Base-by-base conservation (phyloP, 2,888 invertebrate genomes). In the Selenia dentaria region DNA sequence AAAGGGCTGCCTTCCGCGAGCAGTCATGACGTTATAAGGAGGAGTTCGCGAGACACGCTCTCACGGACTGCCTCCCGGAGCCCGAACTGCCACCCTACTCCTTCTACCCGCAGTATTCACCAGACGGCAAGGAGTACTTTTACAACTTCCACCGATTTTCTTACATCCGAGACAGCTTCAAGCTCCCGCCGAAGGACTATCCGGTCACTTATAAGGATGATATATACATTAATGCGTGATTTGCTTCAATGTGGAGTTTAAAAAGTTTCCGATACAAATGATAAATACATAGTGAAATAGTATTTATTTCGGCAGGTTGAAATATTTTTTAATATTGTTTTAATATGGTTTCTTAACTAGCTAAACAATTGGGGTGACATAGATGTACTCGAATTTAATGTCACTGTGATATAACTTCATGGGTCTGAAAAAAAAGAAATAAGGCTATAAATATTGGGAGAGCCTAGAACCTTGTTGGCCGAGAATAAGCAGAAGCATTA, bases 11-110 rank as follows among this genome's bases (percentile, higher is more conserved):
- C 2, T 94, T 93, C 70, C 92, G 93, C 63, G 94, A 94, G 61
- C 94, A 94, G 48, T 94, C 94, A 92, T 95, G 92, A 93, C 88
- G 87, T 74, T 90, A 89, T 51, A 87, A 91, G 59, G 79, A 90
- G 79, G 89, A 91, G 85, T 90, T 90, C 74, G 83, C 88, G 32
- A 79, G 74, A 53, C 81, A 84, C 54, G 90, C 87, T 5, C 81
- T 90, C 25, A 78, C 87, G 58, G 85, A 85, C 82, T 86, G 87
- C 73, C 67, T 79, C 25, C 64, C 80, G 0, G 83, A 86, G 32
- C 43, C 79, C 5, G 81, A 85, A 44, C 74, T 88, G 22, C 85
- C 89, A 0, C 64, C 80, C 1, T 89, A 89, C 67, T 83, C 88
- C 0, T 72, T 88, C 27, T 88, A 86, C 60, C 89, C 87, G 0